Base-by-base conservation (phyloP, 2,888 invertebrate species). In the Stenchaetothrips biformis region DNA sequence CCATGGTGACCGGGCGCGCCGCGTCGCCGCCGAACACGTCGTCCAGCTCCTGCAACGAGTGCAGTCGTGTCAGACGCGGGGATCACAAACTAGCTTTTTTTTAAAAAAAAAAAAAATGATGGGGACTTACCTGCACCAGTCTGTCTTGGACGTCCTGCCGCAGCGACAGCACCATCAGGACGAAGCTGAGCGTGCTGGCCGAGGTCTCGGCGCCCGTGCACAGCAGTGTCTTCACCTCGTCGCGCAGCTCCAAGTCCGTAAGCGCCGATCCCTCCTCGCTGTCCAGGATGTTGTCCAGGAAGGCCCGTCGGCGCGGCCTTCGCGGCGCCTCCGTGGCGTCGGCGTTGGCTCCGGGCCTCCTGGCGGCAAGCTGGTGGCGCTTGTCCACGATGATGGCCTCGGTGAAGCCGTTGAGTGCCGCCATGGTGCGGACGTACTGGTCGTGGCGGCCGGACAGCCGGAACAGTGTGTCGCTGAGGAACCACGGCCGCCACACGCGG, bases 171-270 rank as follows among this genome's bases (percentile, higher is more conserved):
- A 82, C 62, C 25, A 79, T 49, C 7, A 82, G 77, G 9, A 80
- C 79, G 48, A 67, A 80, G 7, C 79, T 79, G 25, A 80, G 78
- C 0, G 81, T 79, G n/a, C 79, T 80, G n/a, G 81, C 79, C 16
- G 82, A 80, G 8, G 82, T 82, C 78, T 82, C 82, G n/a, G 79
- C 78, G 18, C 82, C 82, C 7, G 80, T 80, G 13, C 67, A 74
- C 67, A 80, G 79, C 53, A 82, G 79, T 0, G 82, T 82, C 48
- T 79, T 78, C 7, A 80, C 81, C 67, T 82, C 81, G 82, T 82
- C 82, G 49, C 77, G 79, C 7, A 82, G 79, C 79, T 81, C 82
- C 7, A 62, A 62, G 13, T 67, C 59, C 11, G 74, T 79, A 37
- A 82, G 78, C 37, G 79, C 59, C n/a, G 78, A 79, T 9, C 77